Base-by-base conservation (phyloP, 2,113 vertebrate species). In the Gila orcuttii region DNA sequence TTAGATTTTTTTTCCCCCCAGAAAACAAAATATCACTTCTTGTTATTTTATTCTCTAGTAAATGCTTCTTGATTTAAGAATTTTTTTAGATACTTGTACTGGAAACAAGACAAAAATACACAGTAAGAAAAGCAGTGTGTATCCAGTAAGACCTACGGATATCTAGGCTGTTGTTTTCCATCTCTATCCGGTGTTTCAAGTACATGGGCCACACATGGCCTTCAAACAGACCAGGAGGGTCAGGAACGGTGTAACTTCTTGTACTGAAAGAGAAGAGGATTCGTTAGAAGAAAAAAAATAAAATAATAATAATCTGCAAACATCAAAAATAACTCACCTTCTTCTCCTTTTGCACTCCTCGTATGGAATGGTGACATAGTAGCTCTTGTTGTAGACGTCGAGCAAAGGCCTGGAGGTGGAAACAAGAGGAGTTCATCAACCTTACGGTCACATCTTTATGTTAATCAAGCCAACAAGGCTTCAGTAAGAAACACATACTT, bases 301-400 rank as follows among this genome's bases (percentile, higher is more conserved):
- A 4, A 33, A 2, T 1, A 33, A 33, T 3, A 33, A 33, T n/a
- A n/a, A 64, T 21, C 3, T 10, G 64, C 33, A 9, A 50, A 23
- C 2, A 39, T 28, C 9, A 15, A 9, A 52, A 55, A 39, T n/a
- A 6, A 9, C 31, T 91, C 90, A 98, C 98, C 97, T 97, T 79
- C 98, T 96, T 87, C 97, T 96, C 86, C 83, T 90, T 90, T 98
- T 99, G 93, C 97, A 98, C 88, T 98, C 98, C 89, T 97, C 96
- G 0, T 98, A 97, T 11, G 98, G 97, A 93, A 99, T 92, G 31
- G 96, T 96, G 93, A 99, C 95, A 88, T 98, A 98, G 90, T 96
- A 97, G 78, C 96, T 94, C 79, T 95, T 94, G 94, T 96, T 95
- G 87, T 96, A 97, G 82, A 96, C 45, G 0, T 98, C 96, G 64